Percentiles rank a stretch among this genome's conserved stretches.
Evolutionary conservation across 2,113 vertebrate genomes (phyloP).

Genomic region (Triplophysa tibetana): DNA sequence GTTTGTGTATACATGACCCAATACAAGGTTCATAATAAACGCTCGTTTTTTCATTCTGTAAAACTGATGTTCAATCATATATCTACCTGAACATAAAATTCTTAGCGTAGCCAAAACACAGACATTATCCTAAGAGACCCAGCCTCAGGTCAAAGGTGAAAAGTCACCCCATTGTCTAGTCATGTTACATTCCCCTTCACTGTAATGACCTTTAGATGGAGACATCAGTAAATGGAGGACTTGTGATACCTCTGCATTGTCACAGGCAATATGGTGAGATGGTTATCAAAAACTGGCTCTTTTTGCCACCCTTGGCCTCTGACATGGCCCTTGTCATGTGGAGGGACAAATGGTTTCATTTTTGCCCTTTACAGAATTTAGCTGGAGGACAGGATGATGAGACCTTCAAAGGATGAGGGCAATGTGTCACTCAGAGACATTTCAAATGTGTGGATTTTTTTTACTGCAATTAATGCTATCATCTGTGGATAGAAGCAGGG

Average conservation of each 20-base stretch:
- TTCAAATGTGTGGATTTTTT: slow-evolving; percentile 57
- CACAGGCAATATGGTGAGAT: slow-evolving; percentile 77
- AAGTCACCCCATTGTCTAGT: slow-evolving; percentile 54
- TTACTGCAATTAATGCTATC: slow-evolving; percentile 55
- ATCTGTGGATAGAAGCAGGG: slow-evolving; percentile 49
- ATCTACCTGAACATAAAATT: neutral
- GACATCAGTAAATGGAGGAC: slow-evolving; percentile 74
- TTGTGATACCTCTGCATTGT: slow-evolving; percentile 77
- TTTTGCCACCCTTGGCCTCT: slow-evolving; percentile 75
- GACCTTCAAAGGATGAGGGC: slow-evolving; percentile 67
- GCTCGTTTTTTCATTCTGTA: neutral
- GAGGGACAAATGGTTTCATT: slow-evolving; percentile 80
- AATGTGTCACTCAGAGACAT: slow-evolving; percentile 67
- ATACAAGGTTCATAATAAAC: neutral
- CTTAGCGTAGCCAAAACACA: slow-evolving; percentile 6
- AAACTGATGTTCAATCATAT: neutral
- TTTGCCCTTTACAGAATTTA: slow-evolving; percentile 74
- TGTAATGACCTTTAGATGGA: slow-evolving; percentile 84
- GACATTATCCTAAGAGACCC: slow-evolving; percentile 39
- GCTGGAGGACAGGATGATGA: slow-evolving; percentile 64
- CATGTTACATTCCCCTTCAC: slow-evolving; percentile 60
- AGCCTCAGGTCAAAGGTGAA: slow-evolving; percentile 49
- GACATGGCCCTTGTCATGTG: slow-evolving; percentile 74
- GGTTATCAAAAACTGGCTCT: slow-evolving; percentile 81
- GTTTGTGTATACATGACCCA: neutral